Conservation (phyloP, 2,888 invertebrate species). For the Lathronympha strigana region DNA sequence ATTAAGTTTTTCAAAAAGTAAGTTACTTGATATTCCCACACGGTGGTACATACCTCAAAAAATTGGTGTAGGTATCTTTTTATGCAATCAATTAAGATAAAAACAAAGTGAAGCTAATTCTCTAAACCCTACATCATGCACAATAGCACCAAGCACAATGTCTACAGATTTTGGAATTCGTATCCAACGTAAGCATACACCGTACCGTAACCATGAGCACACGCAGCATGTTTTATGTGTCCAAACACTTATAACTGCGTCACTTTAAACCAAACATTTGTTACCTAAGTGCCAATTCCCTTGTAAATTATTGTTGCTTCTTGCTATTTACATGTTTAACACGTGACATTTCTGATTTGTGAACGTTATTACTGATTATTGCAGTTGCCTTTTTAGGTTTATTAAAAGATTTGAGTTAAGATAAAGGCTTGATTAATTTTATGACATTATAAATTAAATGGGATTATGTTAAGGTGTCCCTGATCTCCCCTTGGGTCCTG, state of each 20-base stretch:
- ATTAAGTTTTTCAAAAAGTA: too few species aligned
- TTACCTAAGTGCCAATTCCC: slow-evolving; percentile 45
- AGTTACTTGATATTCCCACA: too few species aligned
- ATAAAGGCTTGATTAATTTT: slow-evolving; percentile 32
- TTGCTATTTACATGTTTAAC: slow-evolving; percentile 39
- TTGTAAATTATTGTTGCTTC: slow-evolving; percentile 39
- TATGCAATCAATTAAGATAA: too few species aligned
- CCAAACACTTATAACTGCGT: slow-evolving; percentile 48
- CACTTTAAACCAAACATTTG: slow-evolving; percentile 51
- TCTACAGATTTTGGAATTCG: background rate
- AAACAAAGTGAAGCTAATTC: too few species aligned
- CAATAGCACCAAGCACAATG: background rate
- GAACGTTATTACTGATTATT: slow-evolving; percentile 32
- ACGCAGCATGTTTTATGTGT: slow-evolving; percentile 45
- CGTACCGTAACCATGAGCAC: slow-evolving; percentile 5
- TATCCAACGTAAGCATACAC: slow-evolving; percentile 14
- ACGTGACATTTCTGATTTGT: slow-evolving; percentile 37
- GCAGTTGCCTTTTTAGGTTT: slow-evolving; percentile 13
- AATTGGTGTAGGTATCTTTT: too few species aligned
- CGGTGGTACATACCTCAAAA: too few species aligned
- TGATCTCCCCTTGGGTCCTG: too few species aligned
- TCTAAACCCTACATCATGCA: too few species aligned
- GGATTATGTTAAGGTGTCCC: background rate
- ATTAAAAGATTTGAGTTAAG: slow-evolving; percentile 1
- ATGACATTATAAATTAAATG: slow-evolving; percentile 1